Evolutionary conservation across 1,140 invertebrate genomes (phyloP), one percentile per base, ranked within the genome.

Genomic region (Zeugodacus cucurbitae): DNA sequence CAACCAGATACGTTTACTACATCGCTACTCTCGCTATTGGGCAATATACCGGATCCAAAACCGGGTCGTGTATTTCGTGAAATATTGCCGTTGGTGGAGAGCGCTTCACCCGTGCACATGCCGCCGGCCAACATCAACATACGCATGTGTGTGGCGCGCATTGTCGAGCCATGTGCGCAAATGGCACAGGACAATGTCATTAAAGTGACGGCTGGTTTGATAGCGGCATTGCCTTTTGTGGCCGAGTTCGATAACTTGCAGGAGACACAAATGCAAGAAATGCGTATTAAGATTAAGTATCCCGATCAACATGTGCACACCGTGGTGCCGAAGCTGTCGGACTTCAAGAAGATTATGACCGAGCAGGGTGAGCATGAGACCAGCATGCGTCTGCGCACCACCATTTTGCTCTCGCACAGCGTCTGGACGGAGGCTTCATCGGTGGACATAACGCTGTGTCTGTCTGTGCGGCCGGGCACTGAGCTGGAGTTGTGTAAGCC

Each of bases 191-290:
- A 99, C 92, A 96, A 95, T 87, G 96, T 97, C 10, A 93, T 98
- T n/a, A 98, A 98, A 93, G 98, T 99, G 91, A 98, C 98, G 29
- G 98, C 98, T 1, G 98, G 98, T 0, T 95, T 99, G 0, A 96
- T 99, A 37, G 95, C 98, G 54, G 97, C 97, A 29, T 96, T 99
- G 41, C 96, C 96, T 14, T 94, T 99, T 58, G 97, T 98, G 91
- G 97, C 97, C 0, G 97, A 98, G 92, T 95, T 99, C 88, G 94
- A 96, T 70, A 96, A 98, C 94, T 94, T 99, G 74, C 94, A 95
- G 32, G 96, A 97, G 82, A 89, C 93, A 94, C 97, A 3, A 94
- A 94, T 88, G 95, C 96, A 91, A 26, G 91, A 93, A 88, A 94
- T 99, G 85, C 94, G 97, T 88, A 95, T 99, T 41, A 97, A 97